These are phyloP conservation scores for Neostethus bicornis DNA, from an alignment of 2,797 vertebrate genomes.

Conservation along the genomic window DNA sequence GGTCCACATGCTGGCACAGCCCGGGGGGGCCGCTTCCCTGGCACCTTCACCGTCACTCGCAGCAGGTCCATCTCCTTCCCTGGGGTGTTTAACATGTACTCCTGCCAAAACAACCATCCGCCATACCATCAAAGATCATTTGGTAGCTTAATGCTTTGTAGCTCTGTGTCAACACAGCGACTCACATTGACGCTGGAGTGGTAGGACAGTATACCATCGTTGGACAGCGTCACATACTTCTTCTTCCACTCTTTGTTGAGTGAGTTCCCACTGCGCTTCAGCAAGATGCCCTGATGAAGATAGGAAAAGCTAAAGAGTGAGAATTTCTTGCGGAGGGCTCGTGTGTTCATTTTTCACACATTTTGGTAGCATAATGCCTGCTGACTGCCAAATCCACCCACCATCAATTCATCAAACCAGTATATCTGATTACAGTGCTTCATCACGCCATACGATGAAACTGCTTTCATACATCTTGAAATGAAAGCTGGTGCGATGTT, in stretches of 20 bases:
- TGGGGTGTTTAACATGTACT: slow-evolving; percentile 90
- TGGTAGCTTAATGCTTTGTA: slow-evolving; percentile 12
- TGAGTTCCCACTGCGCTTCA: slow-evolving; percentile 92
- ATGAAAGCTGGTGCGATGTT: slow-evolving; percentile 28
- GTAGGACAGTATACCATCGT: slow-evolving; percentile 90
- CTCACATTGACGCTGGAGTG: slow-evolving; percentile 93
- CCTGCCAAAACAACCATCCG: slow-evolving; percentile 73
- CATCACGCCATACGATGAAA: slow-evolving; percentile 40
- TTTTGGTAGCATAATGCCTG: slow-evolving; percentile 18
- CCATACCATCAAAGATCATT: slow-evolving; percentile 27
- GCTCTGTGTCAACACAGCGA: slow-evolving; percentile 30
- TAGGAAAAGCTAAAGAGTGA: slow-evolving; percentile 30
- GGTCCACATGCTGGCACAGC: slow-evolving; percentile 86
- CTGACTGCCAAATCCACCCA: slow-evolving; percentile 47
- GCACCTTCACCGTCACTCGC: slow-evolving; percentile 92
- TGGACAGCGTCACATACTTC: slow-evolving; percentile 92
- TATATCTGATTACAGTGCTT: slow-evolving; percentile 28
- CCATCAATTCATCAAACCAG: slow-evolving; percentile 41
- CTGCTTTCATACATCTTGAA: slow-evolving; percentile 36
- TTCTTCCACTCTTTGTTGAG: slow-evolving; percentile 98
- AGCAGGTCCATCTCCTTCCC: slow-evolving; percentile 95
- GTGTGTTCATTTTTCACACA: slow-evolving; percentile 34
- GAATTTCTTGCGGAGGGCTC: slow-evolving; percentile 33
- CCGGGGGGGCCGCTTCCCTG: slow-evolving; percentile 90
- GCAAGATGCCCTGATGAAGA: slow-evolving; percentile 84